A percentile compares a stretch with the other conserved stretches of the same genome.
These are phyloP conservation scores for Rhinophrynus dorsalis DNA, from an alignment of 2,797 vertebrate genomes.

Conservation along the genomic window DNA sequence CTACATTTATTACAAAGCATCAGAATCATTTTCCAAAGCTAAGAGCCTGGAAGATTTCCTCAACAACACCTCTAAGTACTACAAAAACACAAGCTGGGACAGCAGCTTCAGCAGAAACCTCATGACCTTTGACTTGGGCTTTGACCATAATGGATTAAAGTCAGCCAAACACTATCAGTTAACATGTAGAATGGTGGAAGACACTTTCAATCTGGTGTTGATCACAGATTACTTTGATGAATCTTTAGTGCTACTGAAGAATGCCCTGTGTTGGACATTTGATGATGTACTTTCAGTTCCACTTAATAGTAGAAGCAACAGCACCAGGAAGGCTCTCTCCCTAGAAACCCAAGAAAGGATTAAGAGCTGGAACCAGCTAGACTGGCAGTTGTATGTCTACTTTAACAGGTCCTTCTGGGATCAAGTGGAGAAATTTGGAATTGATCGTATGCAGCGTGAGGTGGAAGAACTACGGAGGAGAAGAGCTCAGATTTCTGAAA, in stretches of 20 bases:
- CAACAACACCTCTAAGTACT: constrained; percentile 58
- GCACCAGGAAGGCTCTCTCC: constrained; percentile 54
- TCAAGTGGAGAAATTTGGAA: constrained; percentile 68
- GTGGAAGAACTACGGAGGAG: constrained; percentile 60
- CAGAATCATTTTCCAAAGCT: constrained; percentile 59
- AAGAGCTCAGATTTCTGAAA: constrained; percentile 56
- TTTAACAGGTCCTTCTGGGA: constrained; percentile 82
- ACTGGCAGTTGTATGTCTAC: constrained; percentile 78
- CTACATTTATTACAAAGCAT: constrained; percentile 74
- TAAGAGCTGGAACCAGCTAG: constrained; percentile 75
- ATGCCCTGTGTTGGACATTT: constrained; percentile 78
- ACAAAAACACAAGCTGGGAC: constrained; percentile 52
- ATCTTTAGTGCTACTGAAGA: constrained; percentile 79
- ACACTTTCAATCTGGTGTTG: constrained; percentile 73
- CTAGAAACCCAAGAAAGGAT: constrained; percentile 61
- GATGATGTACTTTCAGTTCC: constrained; percentile 78
- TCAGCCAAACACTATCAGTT: constrained; percentile 49
- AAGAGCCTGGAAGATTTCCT: constrained; percentile 71
- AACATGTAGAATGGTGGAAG: constrained; percentile 67
- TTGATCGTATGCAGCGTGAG: constrained; percentile 64
- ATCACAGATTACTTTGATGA: constrained; percentile 82
- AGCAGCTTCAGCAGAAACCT: constrained; percentile 78
- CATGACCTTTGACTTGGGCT: constrained; percentile 79
- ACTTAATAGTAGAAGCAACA: constrained; percentile 69
- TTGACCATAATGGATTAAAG: constrained; percentile 59